A percentile compares a stretch with the other conserved stretches of the same genome.
phyloP scores from a whole-genome alignment of 2,888 invertebrate species.

The Napeogenes sylphis region DNA sequence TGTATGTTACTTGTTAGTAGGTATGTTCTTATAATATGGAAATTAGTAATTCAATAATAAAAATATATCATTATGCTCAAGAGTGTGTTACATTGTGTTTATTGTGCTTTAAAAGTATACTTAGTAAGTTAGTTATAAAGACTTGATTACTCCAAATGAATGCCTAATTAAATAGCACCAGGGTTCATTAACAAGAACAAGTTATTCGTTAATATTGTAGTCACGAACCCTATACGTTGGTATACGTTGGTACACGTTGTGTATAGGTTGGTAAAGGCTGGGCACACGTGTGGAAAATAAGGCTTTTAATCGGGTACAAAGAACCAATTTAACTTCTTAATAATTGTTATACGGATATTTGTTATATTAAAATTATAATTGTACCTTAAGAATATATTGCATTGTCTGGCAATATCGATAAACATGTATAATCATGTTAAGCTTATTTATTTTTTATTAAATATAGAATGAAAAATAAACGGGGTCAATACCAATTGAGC shows the following conservation, averaged over 20 bases:
- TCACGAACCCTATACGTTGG: constrained; percentile 17
- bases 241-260: too few relatives aligned
- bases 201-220: constrained; percentile 37
- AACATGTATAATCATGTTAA: too few relatives aligned
- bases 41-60: too few relatives aligned
- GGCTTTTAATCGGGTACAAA: constrained; percentile 1
- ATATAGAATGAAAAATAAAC: too few relatives aligned
- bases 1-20: too few relatives aligned
- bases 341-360: neutral
- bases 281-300: constrained; percentile 13
- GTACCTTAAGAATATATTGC: too few relatives aligned
- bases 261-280: constrained; percentile 1
- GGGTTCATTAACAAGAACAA: constrained; percentile 35
- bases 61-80: too few relatives aligned
- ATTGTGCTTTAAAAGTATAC: neutral
- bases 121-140: constrained; percentile 15
- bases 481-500: too few relatives aligned
- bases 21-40: too few relatives aligned
- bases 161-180: constrained; percentile 40
- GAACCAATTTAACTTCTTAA: neutral
- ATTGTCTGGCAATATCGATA: too few relatives aligned
- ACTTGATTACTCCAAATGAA: constrained; percentile 39
- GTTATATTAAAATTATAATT: too few relatives aligned
- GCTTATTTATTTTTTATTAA: too few relatives aligned
- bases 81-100: neutral